Conservation (phyloP, 2,888 invertebrate species). For the Trichogramma evanescens region DNA sequence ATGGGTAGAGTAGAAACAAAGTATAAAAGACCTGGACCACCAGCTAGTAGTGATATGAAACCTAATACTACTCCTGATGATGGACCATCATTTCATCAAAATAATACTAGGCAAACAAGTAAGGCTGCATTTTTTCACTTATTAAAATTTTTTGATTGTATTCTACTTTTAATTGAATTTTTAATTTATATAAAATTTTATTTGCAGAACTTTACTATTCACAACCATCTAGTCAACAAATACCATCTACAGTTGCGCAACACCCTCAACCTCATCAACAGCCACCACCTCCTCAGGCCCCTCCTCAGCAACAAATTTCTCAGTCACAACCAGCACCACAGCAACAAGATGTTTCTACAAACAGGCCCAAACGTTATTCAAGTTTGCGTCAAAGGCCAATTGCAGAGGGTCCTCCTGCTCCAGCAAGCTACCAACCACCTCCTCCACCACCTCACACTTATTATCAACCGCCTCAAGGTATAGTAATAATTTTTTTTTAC, state of each 20-base stretch:
- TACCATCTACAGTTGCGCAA: constrained; percentile 37
- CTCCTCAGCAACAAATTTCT: constrained; percentile 23
- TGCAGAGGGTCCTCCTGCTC: constrained; percentile 33
- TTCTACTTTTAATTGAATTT: neutral
- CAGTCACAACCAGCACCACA: constrained; percentile 32
- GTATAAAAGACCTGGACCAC: constrained; percentile 39
- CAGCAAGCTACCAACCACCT: constrained; percentile 22
- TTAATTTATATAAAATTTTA: neutral
- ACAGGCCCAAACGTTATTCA: constrained; percentile 62
- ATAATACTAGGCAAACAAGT: constrained; percentile 38
- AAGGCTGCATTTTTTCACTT: constrained; percentile 17
- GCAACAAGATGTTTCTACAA: constrained; percentile 41
- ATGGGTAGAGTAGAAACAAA: constrained; percentile 40
- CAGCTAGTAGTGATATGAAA: constrained; percentile 39
- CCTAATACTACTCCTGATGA: constrained; percentile 36
- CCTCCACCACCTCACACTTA: constrained; percentile 28
- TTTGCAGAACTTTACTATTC: constrained; percentile 40
- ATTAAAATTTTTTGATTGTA: neutral
- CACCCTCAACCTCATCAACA: constrained; percentile 41
- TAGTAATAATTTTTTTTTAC: constrained; percentile 9
- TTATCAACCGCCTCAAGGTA: constrained; percentile 41
- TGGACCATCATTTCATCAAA: constrained; percentile 34
- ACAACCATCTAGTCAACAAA: constrained; percentile 39
- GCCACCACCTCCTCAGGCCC: constrained; percentile 25
- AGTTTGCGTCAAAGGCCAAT: constrained; percentile 56